phyloP scores from a whole-genome alignment of 2,797 vertebrate species.

The Typhlichthys eigenmanni region DNA sequence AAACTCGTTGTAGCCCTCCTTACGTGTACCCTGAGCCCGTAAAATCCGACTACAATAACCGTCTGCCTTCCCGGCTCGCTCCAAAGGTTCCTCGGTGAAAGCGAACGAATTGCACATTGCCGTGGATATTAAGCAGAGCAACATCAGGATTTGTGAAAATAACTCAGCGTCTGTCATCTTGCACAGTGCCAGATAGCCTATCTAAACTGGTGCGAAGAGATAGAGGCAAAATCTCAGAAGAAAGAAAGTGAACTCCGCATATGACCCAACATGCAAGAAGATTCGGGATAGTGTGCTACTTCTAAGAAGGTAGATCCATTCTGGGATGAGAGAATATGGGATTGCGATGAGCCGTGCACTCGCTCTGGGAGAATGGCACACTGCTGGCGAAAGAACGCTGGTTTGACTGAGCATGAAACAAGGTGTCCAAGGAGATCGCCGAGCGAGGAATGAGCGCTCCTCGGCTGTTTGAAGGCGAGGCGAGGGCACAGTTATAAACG shows the following conservation, averaged over 20 bases:
- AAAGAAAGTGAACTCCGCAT: constrained; percentile 24
- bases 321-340: constrained; percentile 28
- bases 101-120: constrained; percentile 75
- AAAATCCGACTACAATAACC: constrained; percentile 93
- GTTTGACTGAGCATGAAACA: constrained; percentile 63
- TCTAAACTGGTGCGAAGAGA: constrained; percentile 29
- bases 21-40: constrained; percentile 85
- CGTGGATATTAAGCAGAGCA: constrained; percentile 79
- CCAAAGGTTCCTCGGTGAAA: constrained; percentile 89
- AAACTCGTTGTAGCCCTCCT: constrained; percentile 92
- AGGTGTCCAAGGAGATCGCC: constrained; percentile 51
- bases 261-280: constrained; percentile 57
- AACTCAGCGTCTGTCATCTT: constrained; percentile 71
- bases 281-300: constrained; percentile 37
- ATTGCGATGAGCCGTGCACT: constrained; percentile 60
- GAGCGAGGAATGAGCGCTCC: constrained; percentile 49
- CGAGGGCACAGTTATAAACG: constrained; percentile 45
- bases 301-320: constrained; percentile 67
- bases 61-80: constrained; percentile 86
- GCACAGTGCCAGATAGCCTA: constrained; percentile 39
- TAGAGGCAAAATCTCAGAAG: neutral
- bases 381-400: constrained; percentile 70
- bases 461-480: constrained; percentile 60
- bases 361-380: constrained; percentile 68
- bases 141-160: constrained; percentile 64